A percentile compares a stretch with the other conserved stretches of the same genome.
Conservation (phyloP, 2,113 vertebrate genomes). For the Platanista minor region DNA sequence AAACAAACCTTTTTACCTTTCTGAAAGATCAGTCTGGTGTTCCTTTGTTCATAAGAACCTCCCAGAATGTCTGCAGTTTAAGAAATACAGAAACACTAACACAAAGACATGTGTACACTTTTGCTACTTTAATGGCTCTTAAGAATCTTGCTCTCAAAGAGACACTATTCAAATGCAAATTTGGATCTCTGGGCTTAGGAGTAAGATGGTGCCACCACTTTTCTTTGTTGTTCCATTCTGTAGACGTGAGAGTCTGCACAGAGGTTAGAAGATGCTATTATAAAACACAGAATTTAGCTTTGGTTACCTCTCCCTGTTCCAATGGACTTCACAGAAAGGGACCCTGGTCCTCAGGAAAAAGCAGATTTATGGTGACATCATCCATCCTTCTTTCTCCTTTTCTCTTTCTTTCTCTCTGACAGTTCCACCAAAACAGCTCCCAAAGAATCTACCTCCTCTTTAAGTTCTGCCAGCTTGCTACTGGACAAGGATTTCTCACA, state of each 20-base stretch:
- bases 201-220: neutral
- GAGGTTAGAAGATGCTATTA: neutral
- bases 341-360: neutral
- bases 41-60: neutral
- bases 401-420: neutral
- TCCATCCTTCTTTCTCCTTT: neutral
- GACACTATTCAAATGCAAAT: neutral
- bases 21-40: neutral
- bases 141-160: neutral
- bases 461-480: neutral
- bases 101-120: neutral
- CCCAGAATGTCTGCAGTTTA: neutral
- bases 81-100: neutral
- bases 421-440: neutral
- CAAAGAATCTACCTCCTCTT: neutral
- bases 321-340: neutral
- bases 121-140: neutral
- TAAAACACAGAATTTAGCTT: neutral
- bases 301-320: neutral
- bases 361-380: neutral
- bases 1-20: neutral
- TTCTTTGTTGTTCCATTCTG: neutral
- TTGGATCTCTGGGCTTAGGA: neutral
- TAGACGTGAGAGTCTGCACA: neutral
- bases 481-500: neutral